Base-by-base conservation (phyloP, 2,797 vertebrate species). In the Arrhamphus sclerolepis region DNA sequence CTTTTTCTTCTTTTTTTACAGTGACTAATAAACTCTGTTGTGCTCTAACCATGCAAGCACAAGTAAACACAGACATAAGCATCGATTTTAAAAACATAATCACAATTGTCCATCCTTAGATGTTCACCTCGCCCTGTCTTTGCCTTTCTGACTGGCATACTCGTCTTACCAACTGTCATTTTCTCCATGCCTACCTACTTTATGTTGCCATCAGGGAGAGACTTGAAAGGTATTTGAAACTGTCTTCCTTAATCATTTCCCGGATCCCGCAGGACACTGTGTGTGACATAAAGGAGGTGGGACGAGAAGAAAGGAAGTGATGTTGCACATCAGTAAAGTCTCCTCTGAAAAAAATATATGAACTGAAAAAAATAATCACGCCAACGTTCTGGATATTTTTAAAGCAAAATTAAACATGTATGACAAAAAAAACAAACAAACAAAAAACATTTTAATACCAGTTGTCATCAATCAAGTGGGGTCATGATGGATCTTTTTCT, bases 181-280 rank as follows among this genome's bases (percentile, higher is more conserved):
- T 83, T 75, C 69, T 79, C 47, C 69, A 28, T 86, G 75, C 81
- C 88, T 85, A 87, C 89, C 86, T 89, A 86, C 81, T 88, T 84
- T 79, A 65, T 52, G 9, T 43, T 71, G 87, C 77, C 89, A 86
- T 87, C 77, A 70, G 89, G 91, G 90, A 92, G 77, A 80, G 57
- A 78, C 82, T 83, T 81, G 82, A 92, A 91, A 91, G 89, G 91
- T 91, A 92, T 90, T 92, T 91, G 90, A 91, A 92, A 89, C 82
- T 89, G 87, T 90, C 89, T 84, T 88, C 81, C 85, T 90, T 92
- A 91, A 91, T 90, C 86, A 92, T 89, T 89, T 88, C 73, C 82
- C 67, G 78, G 81, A 73, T 91, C 89, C 87, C 89, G 42, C 54
- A 89, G 86, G 91, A 89, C 68, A 56, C 64, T 24, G 53, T 41